phyloP scores from a whole-genome alignment of 2,797 vertebrate species.

The Myotis pilosus region DNA sequence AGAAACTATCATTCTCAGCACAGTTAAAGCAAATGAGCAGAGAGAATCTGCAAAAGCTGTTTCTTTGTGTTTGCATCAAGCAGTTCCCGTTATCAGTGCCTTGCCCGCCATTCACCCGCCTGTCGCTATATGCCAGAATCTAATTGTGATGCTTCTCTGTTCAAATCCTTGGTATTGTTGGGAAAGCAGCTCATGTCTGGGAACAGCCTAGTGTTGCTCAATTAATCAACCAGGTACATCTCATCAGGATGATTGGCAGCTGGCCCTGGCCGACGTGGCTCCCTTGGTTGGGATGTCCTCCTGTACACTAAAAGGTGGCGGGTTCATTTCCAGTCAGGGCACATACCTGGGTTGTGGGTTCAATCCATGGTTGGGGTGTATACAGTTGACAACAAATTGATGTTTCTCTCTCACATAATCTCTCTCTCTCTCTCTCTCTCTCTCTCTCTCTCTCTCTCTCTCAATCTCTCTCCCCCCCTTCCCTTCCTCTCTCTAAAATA shows the following conservation, averaged over 20 bases:
- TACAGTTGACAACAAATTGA: background rate
- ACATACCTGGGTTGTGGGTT: background rate
- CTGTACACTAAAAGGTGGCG: background rate
- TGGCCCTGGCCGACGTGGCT: background rate
- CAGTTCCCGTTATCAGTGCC: background rate
- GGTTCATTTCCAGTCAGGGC: background rate
- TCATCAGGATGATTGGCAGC: constrained; percentile 51
- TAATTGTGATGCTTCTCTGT: constrained; percentile 30
- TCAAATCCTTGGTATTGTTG: constrained; percentile 19
- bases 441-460: background rate
- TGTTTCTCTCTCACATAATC: background rate
- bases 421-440: background rate
- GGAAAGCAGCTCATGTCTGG: constrained; percentile 6
- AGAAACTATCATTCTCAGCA: constrained; percentile 29
- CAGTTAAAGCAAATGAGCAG: constrained; percentile 25
- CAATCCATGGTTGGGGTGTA: background rate
- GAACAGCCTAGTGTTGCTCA: background rate
- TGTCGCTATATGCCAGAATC: background rate
- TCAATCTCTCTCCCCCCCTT: no score
- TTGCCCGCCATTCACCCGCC: background rate
- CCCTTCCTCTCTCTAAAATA: background rate
- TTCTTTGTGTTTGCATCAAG: constrained; percentile 19
- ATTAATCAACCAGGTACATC: constrained; percentile 48
- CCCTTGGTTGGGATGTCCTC: background rate
- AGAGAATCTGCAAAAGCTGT: background rate